These are phyloP conservation scores for Drosophila antonietae DNA, from an alignment of 2,888 invertebrate genomes.

Conservation along the genomic window DNA sequence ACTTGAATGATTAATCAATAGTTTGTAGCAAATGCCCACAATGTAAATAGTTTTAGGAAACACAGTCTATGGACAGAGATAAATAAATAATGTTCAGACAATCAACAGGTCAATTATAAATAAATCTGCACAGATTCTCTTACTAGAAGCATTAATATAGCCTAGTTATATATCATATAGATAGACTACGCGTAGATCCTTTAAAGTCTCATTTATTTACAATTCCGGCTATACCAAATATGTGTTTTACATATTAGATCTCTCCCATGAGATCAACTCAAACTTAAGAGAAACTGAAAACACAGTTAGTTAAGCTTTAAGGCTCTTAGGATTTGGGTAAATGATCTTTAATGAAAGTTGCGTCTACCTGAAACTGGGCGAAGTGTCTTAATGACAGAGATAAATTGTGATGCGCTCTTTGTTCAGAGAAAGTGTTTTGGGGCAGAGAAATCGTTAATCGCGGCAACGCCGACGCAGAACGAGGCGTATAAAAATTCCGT, in stretches of 20 bases:
- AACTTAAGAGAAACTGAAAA: background rate
- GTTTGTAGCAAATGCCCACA: constrained; percentile 11
- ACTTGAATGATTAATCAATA: constrained; percentile 35
- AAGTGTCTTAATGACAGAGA: constrained; percentile 30
- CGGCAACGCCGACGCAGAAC: constrained; percentile 64
- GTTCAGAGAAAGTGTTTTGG: constrained; percentile 48
- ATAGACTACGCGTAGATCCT: background rate
- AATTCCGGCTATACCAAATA: too few relatives aligned
- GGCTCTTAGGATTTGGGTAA: background rate
- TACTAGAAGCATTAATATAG: background rate
- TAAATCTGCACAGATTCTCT: background rate
- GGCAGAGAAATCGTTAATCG: constrained; percentile 56
- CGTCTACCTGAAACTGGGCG: constrained; percentile 16
- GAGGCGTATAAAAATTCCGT: constrained; percentile 24
- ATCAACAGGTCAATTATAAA: background rate
- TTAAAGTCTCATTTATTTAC: too few relatives aligned
- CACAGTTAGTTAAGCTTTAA: background rate
- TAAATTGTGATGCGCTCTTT: constrained; percentile 43
- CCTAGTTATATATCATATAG: background rate
- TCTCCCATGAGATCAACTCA: background rate
- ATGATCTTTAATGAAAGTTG: constrained; percentile 14
- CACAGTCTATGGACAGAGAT: background rate
- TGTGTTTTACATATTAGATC: background rate
- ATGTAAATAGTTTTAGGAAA: constrained; percentile 13
- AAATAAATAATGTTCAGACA: background rate